These are phyloP conservation scores for Pasiphila rectangulata DNA, from an alignment of 2,888 invertebrate species.

Conservation along the genomic window DNA sequence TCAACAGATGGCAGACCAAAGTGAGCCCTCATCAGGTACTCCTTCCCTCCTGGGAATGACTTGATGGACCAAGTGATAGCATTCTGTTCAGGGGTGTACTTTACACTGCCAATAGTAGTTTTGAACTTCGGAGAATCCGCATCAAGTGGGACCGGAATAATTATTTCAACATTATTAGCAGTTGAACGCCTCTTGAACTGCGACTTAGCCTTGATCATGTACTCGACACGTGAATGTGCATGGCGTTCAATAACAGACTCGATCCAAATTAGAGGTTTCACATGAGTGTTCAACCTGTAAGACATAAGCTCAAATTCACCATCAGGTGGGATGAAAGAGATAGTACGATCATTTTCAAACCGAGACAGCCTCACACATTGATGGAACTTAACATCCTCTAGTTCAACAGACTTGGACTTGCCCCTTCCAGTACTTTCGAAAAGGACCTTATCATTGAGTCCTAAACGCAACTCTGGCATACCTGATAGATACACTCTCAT, in stretches of 20 bases:
- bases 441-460: slow-evolving; percentile 97
- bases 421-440: slow-evolving; percentile 99
- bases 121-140: slow-evolving; percentile 99
- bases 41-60: slow-evolving; percentile 98
- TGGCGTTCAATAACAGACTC: slow-evolving; percentile 99
- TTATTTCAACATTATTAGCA: slow-evolving; percentile 99
- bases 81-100: slow-evolving; percentile 98
- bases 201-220: slow-evolving; percentile 99
- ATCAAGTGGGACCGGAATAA: slow-evolving; percentile 97
- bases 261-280: slow-evolving; percentile 99
- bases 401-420: slow-evolving; percentile 98
- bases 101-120: slow-evolving; percentile 97
- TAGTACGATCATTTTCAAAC: slow-evolving; percentile 98
- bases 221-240: slow-evolving; percentile 98
- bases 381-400: slow-evolving; percentile 99
- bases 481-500: slow-evolving; percentile 99
- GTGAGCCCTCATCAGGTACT: slow-evolving; percentile 98
- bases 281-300: slow-evolving; percentile 97
- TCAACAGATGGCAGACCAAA: slow-evolving; percentile 98
- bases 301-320: slow-evolving; percentile 99
- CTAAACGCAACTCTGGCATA: slow-evolving; percentile 98
- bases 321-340: slow-evolving; percentile 99
- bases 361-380: slow-evolving; percentile 98
- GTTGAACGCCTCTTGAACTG: slow-evolving; percentile 98
- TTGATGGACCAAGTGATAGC: slow-evolving; percentile 99